Base-by-base conservation (phyloP, 2,113 vertebrate genomes). In the Cephalophus harveyi region DNA sequence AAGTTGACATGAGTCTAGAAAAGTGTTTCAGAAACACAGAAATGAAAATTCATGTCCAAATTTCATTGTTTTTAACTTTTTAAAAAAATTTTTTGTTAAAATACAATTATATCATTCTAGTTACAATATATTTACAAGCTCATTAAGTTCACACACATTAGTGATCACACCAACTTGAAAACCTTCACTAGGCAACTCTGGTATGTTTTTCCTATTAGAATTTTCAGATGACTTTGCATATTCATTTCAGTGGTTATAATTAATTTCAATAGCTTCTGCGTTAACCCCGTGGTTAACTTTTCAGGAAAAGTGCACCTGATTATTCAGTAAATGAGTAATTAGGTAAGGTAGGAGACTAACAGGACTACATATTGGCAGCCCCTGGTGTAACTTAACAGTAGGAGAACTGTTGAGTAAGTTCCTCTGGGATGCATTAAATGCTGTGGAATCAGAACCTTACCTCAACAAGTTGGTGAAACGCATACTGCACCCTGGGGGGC, bases 381-480 rank as follows among this genome's bases (percentile, higher is more conserved):
- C 27, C 48, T 36, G 87, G 5, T 36, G 17, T 91, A 86, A 50
- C 16, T 43, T 30, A 71, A 36, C n/a, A 36, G 27, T 15, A 13
- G 81, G 21, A 91, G 13, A 97, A 84, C 52, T 59, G 23, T 40
- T 89, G 62, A 27, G 8, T 82, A 57, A 71, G 27, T 91, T 92
- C 36, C 12, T 52, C 76, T 40, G n/a, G 57, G 48, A 13, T 30
- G 1, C 87, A 55, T 2, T 52, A 43, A 95, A 46, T 85, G 19
- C 40, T 43, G 7, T 59, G 21, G 67, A 59, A 92, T 71, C 50
- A 82, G 76, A 81, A 50, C 28, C 96, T 95, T 92, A 90, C 55
- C 50, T 95, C 87, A 97, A 95, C 78, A 96, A 93, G 82, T 92
- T 93, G n/a, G 55, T 97, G 88, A 92, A 97, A 97, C 83, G 91